Evolutionary conservation across 2,888 invertebrate genomes (phyloP).

Genomic region (Candidula unifasciata): DNA sequence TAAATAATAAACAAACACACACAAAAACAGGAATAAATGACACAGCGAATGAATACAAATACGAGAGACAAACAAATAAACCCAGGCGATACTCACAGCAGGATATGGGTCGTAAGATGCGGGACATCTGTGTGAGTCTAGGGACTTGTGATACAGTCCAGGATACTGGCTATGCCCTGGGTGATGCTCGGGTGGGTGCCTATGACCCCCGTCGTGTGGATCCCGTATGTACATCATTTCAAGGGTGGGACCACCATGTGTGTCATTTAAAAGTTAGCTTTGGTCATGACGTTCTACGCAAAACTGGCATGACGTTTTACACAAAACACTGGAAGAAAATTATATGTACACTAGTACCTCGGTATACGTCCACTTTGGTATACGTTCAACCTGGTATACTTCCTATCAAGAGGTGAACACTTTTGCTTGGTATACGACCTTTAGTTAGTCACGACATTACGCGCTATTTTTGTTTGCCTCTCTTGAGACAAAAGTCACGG

Average conservation of each 20-base stretch:
- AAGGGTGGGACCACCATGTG: not conserved
- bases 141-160: slow-evolving; percentile 32
- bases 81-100: slow-evolving; percentile 4
- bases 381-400: too few relatives aligned
- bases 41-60: too few relatives aligned
- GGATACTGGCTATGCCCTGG: slow-evolving; percentile 31
- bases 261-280: not conserved
- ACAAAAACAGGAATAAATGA: too few relatives aligned
- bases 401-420: too few relatives aligned
- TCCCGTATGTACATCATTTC: slow-evolving; percentile 51
- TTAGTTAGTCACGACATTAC: too few relatives aligned
- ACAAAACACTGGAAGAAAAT: not conserved
- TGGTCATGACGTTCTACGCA: not conserved
- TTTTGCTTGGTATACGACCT: too few relatives aligned
- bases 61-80: not conserved
- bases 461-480: too few relatives aligned
- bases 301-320: not conserved
- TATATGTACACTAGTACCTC: not conserved
- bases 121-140: slow-evolving; percentile 37
- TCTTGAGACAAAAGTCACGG: too few relatives aligned
- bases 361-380: too few relatives aligned
- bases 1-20: too few relatives aligned
- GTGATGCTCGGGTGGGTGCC: slow-evolving; percentile 17
- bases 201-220: slow-evolving; percentile 17
- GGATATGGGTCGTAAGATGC: slow-evolving; percentile 34